Base-by-base conservation (phyloP, 2,797 vertebrate genomes). In the Typhlichthys subterraneus region DNA sequence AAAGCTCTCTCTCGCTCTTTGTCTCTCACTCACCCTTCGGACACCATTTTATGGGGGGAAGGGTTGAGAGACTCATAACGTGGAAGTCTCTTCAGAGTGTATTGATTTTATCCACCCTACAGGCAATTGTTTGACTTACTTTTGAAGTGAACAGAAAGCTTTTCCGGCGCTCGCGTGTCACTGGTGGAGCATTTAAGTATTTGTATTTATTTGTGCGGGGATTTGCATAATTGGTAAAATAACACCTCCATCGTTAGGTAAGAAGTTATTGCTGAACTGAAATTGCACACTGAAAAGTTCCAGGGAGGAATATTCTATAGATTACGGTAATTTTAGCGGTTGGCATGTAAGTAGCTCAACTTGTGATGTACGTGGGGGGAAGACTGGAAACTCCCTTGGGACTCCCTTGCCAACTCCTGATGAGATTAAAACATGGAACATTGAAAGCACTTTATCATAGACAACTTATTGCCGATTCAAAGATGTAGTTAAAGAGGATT, bases 71-170 rank as follows among this genome's bases (percentile, higher is more conserved):
- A 49, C 55, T 71, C 50, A 11, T 69, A 70, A 79, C 67, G 45
- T 78, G 53, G 19, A 53, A 65, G 66, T 78, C 77, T 76, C 54
- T 75, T 81, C 67, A 60, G 50, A 57, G 61, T 29, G 53, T 77
- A 84, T 81, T 77, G 82, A 82, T 84, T 85, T 75, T 64, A 79
- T 77, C 51, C 72, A 72, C 38, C 64, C 70, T 72, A 42, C 55
- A 53, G 72, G 70, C 72, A 76, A 69, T 59, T 71, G 64, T 83
- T 83, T 84, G 71, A 83, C 73, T 85, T 80, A 70, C 68, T 75
- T 65, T 53, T 23, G 57, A 15, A n/a, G 17, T 9, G 50, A 33
- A 13, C 29, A 1, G 5, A 12, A 80, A 77, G 66, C 51, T 63
- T 69, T 50, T 69, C 61, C 42, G 33, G 17, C 45, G 49, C 63